Base-by-base conservation (phyloP, 2,797 vertebrate species). In the Jordanella pulchra region DNA sequence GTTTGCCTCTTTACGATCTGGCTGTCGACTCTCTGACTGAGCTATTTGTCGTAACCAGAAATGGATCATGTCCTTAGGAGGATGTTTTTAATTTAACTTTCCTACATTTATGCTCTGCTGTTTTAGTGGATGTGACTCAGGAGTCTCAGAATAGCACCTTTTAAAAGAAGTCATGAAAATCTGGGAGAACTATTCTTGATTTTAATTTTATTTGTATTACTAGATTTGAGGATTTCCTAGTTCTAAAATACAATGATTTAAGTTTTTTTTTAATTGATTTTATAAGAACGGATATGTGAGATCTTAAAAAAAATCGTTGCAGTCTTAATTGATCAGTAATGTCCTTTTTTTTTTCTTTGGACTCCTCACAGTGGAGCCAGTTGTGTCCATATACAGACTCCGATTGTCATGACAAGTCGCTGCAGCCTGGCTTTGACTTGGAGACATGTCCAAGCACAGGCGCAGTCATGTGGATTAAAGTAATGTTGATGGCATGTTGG, bases 321-420 rank as follows among this genome's bases (percentile, higher is more conserved):
- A 60, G 56, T 47, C 42, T 64, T 76, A 11, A 47, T 23, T 45
- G 53, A 73, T 70, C 65, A 83, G 71, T 18, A 21, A 79, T 81
- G 73, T 17, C 3, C 18, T 18, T 1, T 32, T 32, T 61, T 70
- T 45, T 81, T 67, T 50, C 67, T 71, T 53, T 60, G 39, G 65
- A 70, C 56, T 27, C 65, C 78, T 66, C 64, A 82, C 84, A 84
- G 66, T 81, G 79, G 58, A 51, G 61, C 66, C 61, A 23, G n/a
- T 83, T 87, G 69, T 87, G 84, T 79, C 58, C 54, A 23, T n/a
- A 63, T 1, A 86, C 84, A 89, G 84, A 81, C 78, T 76, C 58
- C 55, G 71, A 77, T 89, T 89, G 86, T 90, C 77, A 54, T 76
- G 86, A 88, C 82, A 81, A 58, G 83, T 76, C 82, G 75, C 78